Evolutionary conservation across 1,140 invertebrate genomes (phyloP).

Genomic region (Drosophila repleta): DNA sequence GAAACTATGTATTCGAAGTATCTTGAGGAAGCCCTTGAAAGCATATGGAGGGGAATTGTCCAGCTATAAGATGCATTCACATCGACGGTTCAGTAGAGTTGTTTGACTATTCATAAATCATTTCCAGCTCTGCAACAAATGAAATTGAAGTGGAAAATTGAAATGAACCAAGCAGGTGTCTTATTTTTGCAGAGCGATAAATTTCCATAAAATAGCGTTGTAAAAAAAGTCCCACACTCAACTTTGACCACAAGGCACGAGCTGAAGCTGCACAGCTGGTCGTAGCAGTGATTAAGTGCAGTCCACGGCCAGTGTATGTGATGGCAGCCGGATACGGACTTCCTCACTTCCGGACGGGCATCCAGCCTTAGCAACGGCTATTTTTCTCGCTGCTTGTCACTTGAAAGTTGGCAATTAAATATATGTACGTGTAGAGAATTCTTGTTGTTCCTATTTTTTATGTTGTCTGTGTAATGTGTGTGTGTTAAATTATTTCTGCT

Average conservation of each 20-base stretch:
- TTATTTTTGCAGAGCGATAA: constrained; percentile 29
- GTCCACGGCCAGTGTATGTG: constrained; percentile 44
- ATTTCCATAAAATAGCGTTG: constrained; percentile 29
- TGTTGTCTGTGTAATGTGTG: constrained; percentile 32
- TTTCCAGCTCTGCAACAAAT: not conserved
- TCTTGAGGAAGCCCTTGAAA: too few species aligned
- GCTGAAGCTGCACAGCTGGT: constrained; percentile 44
- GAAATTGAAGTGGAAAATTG: not conserved
- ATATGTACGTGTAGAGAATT: constrained; percentile 47
- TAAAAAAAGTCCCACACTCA: constrained; percentile 22
- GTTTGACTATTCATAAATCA: not conserved
- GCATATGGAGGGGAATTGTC: too few species aligned
- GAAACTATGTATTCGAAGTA: too few species aligned
- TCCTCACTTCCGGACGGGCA: constrained; percentile 8
- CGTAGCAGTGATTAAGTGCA: constrained; percentile 74
- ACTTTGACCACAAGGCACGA: constrained; percentile 26
- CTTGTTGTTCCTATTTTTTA: constrained; percentile 28
- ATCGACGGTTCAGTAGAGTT: too few species aligned
- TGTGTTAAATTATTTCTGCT: not conserved
- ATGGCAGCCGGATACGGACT: constrained; percentile 43
- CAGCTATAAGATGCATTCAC: too few species aligned
- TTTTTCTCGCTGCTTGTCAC: constrained; percentile 73
- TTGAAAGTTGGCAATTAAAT: constrained; percentile 81
- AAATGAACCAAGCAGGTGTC: constrained; percentile 5
- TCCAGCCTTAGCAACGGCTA: constrained; percentile 52